phyloP scores from a whole-genome alignment of 2,113 vertebrate species.

The Aspidoscelis tigris region DNA sequence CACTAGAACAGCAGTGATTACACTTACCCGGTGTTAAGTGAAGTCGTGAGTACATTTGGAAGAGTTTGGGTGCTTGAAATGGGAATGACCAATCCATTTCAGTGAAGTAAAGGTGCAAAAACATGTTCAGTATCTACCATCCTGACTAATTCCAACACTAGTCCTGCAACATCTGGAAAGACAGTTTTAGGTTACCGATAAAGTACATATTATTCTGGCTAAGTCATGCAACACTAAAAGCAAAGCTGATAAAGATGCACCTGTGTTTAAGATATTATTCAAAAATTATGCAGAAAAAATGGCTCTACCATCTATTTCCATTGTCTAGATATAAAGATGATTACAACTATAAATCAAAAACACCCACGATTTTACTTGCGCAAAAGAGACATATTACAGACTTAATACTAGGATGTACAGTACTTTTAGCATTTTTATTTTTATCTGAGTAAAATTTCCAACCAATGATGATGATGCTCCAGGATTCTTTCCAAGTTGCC shows the following conservation, averaged over 20 bases:
- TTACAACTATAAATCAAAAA: background rate
- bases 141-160: too few species aligned
- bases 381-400: background rate
- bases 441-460: background rate
- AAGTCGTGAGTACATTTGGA: too few species aligned
- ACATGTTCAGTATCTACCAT: too few species aligned
- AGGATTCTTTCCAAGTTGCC: background rate
- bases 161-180: too few species aligned
- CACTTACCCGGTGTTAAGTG: too few species aligned
- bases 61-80: too few species aligned
- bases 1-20: too few species aligned
- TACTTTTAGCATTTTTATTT: background rate
- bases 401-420: rapidly evolving
- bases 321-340: background rate
- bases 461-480: background rate
- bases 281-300: background rate
- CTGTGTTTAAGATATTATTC: background rate
- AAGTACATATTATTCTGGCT: too few species aligned
- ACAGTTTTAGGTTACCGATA: too few species aligned
- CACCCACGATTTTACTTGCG: background rate
- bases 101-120: too few species aligned
- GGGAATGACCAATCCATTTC: too few species aligned
- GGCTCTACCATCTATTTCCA: background rate
- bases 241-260: background rate
- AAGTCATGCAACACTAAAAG: too few species aligned